phyloP scores from a whole-genome alignment of 1,140 invertebrate species.

The Hylyphantes graminicola region DNA sequence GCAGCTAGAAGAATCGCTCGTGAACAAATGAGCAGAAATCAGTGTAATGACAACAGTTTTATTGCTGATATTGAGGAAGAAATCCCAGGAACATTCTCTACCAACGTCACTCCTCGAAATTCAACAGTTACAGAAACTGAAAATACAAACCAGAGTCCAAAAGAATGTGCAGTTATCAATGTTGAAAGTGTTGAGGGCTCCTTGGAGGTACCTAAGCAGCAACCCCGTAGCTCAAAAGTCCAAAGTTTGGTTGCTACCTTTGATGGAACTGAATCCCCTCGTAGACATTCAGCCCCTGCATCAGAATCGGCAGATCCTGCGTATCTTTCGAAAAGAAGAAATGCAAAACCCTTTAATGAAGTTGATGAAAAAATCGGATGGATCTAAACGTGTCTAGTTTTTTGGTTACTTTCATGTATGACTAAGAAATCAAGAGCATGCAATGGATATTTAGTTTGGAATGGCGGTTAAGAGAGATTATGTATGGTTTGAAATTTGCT shows the following conservation, averaged over 20 bases:
- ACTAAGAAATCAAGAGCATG: no score
- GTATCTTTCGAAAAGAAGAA: slow-evolving; percentile 12
- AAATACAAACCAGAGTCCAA: not conserved
- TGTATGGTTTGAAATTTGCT: no score
- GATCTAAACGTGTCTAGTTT: slow-evolving; percentile 5
- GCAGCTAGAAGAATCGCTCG: slow-evolving; percentile 24
- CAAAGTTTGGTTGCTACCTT: slow-evolving; percentile 10
- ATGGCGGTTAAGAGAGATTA: no score
- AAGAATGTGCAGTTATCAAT: not conserved
- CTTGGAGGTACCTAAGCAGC: not conserved
- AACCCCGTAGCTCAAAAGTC: slow-evolving; percentile 11
- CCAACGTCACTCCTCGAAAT: slow-evolving; percentile 32
- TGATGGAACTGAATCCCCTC: slow-evolving; percentile 19
- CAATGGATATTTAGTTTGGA: no score
- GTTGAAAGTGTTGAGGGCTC: not conserved
- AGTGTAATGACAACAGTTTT: not conserved
- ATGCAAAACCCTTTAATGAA: not conserved
- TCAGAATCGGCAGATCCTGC: not conserved
- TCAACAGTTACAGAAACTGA: not conserved
- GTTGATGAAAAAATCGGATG: slow-evolving; percentile 26
- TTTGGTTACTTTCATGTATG: not conserved
- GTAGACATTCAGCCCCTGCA: slow-evolving; percentile 39
- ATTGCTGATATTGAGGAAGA: slow-evolving; percentile 42
- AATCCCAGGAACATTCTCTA: slow-evolving; percentile 41
- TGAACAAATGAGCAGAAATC: not conserved